Conservation (phyloP, 2,888 invertebrate genomes). For the Chromoteleia sp. region DNA sequence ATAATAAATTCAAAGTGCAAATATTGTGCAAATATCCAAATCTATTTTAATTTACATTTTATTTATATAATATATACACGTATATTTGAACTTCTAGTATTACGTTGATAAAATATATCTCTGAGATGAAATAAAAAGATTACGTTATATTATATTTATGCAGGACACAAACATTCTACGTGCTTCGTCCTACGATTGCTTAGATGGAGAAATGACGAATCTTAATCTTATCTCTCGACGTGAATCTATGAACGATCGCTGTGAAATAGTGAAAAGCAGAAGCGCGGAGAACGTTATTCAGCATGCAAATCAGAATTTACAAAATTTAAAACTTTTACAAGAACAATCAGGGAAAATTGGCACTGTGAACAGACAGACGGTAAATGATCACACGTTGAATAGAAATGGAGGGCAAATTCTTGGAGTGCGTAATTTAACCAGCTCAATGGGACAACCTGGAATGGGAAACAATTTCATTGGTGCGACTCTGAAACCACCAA, state of each 20-base stretch:
- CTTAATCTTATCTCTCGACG: slow-evolving; percentile 66
- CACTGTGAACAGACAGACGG: slow-evolving; percentile 66
- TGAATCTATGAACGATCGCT: slow-evolving; percentile 72
- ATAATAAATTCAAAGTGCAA: too few species aligned
- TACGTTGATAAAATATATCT: too few species aligned
- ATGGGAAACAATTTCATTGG: slow-evolving; percentile 59
- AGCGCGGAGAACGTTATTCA: slow-evolving; percentile 75
- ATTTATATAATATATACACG: too few species aligned
- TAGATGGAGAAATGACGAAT: slow-evolving; percentile 64
- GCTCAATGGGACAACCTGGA: slow-evolving; percentile 72
- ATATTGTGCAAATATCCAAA: too few species aligned
- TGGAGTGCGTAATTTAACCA: slow-evolving; percentile 79
- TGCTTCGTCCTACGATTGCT: slow-evolving; percentile 62
- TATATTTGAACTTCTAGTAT: too few species aligned
- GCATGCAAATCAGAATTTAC: slow-evolving; percentile 78
- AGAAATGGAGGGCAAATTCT: slow-evolving; percentile 79
- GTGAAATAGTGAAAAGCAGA: slow-evolving; percentile 71
- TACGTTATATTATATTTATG: neutral
- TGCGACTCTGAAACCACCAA: slow-evolving; percentile 61
- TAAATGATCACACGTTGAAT: slow-evolving; percentile 69
- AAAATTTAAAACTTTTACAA: slow-evolving; percentile 77
- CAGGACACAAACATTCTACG: slow-evolving; percentile 64
- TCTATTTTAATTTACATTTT: too few species aligned
- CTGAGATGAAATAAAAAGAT: neutral
- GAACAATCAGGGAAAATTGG: slow-evolving; percentile 73